Conservation (phyloP, 1,140 invertebrate genomes). For the Campoletis sonorensis region DNA sequence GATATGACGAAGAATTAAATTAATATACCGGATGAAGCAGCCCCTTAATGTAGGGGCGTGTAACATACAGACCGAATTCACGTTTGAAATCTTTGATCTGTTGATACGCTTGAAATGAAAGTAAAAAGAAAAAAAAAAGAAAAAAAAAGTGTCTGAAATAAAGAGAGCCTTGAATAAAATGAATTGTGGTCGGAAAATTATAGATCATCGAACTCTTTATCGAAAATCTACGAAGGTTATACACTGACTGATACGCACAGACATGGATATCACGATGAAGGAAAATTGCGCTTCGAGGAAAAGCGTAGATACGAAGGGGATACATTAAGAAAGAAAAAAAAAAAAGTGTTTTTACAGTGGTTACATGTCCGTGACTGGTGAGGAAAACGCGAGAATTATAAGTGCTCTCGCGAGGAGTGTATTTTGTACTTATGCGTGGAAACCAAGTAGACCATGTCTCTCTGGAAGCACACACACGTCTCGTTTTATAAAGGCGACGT, state of each 20-base stretch:
- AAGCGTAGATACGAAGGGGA: slow-evolving; percentile 29
- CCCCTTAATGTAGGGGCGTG: slow-evolving; percentile 47
- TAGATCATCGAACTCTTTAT: slow-evolving; percentile 40
- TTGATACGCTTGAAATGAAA: neutral
- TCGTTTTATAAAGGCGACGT: slow-evolving; percentile 41
- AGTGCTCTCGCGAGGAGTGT: slow-evolving; percentile 7
- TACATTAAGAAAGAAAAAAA: slow-evolving; percentile 21
- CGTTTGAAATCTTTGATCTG: neutral
- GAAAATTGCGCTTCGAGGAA: slow-evolving; percentile 20
- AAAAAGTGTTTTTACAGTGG: slow-evolving; percentile 29
- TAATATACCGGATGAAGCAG: slow-evolving; percentile 74
- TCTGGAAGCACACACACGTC: slow-evolving; percentile 29
- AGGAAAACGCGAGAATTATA: slow-evolving; percentile 40
- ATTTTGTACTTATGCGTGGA: slow-evolving; percentile 22
- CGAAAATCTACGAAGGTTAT: slow-evolving; percentile 3
- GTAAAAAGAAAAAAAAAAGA: too few relatives aligned
- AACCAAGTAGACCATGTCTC: slow-evolving; percentile 66
- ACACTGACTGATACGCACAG: neutral
- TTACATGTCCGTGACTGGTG: slow-evolving; percentile 41
- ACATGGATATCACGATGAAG: neutral
- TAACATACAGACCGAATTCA: slow-evolving; percentile 6
- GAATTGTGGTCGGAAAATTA: slow-evolving; percentile 7
- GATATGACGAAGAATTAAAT: slow-evolving; percentile 75
- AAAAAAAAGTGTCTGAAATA: too few relatives aligned
- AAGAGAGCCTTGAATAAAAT: neutral